These are phyloP conservation scores for Apodemia hepburni DNA, from an alignment of 2,888 invertebrate genomes.

Conservation along the genomic window DNA sequence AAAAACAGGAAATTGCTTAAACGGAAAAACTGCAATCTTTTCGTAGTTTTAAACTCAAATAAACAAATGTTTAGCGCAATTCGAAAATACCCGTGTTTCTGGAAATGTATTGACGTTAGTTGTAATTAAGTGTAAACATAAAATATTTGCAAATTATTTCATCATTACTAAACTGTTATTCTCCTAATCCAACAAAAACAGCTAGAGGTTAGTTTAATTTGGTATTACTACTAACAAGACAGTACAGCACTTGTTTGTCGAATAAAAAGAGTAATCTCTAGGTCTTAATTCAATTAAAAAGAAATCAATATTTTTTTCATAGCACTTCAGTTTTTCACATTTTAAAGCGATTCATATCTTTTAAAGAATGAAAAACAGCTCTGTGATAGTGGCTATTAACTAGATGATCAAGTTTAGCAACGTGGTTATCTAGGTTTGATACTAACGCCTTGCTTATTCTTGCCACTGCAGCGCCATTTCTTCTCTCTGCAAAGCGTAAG, in stretches of 20 bases:
- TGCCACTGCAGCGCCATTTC: too few species aligned
- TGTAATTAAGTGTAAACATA: conserved; percentile 8
- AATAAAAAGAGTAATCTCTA: too few species aligned
- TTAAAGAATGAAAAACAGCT: too few species aligned
- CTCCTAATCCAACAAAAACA: conserved; percentile 3
- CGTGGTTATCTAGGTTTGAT: too few species aligned
- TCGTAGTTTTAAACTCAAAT: neutral
- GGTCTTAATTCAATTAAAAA: too few species aligned
- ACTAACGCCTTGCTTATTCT: too few species aligned
- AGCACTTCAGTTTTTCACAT: too few species aligned
- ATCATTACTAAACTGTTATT: conserved; percentile 3
- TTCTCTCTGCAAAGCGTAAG: too few species aligned
- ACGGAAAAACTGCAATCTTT: neutral
- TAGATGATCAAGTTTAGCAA: too few species aligned
- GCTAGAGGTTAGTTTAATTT: conserved; percentile 5
- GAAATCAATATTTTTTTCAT: too few species aligned
- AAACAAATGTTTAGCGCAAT: conserved; percentile 2
- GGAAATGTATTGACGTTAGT: neutral
- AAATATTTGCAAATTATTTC: conserved; percentile 9
- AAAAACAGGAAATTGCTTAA: neutral
- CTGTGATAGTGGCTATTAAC: too few species aligned
- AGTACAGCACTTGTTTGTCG: neutral
- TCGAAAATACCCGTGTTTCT: conserved; percentile 1
- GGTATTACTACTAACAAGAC: neutral
- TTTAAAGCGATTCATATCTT: too few species aligned